phyloP scores from a whole-genome alignment of 2,113 vertebrate genomes.

The Capreolus pygargus region DNA sequence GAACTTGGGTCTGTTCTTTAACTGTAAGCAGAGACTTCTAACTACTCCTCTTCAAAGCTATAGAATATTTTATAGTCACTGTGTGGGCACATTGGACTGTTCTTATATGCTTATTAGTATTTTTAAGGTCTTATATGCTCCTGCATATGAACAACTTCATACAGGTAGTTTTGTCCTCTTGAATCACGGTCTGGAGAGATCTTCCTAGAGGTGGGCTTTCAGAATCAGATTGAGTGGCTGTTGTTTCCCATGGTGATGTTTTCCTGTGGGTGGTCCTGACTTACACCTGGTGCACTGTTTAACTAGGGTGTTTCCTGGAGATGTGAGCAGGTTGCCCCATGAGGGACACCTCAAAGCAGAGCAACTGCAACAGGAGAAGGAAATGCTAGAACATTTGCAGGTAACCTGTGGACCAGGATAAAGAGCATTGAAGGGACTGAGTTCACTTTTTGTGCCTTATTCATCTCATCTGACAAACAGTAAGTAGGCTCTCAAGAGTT shows the following conservation, averaged over 20 bases:
- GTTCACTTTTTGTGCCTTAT: not conserved
- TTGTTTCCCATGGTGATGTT: not conserved
- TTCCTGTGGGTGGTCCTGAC: not conserved
- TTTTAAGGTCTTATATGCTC: not conserved
- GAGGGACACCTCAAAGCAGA: no score
- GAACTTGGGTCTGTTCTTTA: not conserved
- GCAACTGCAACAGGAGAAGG: not conserved
- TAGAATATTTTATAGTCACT: not conserved
- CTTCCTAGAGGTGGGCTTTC: not conserved
- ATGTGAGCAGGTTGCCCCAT: accelerated
- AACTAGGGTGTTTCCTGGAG: not conserved
- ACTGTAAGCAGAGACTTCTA: not conserved
- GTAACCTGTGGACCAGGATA: not conserved
- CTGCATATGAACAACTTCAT: not conserved
- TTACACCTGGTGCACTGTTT: accelerated
- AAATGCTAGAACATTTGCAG: not conserved
- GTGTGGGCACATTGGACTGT: not conserved
- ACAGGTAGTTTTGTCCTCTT: not conserved
- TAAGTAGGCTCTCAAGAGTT: not conserved
- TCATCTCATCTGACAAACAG: not conserved
- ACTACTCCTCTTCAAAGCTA: not conserved
- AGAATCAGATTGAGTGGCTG: not conserved
- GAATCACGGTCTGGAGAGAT: not conserved
- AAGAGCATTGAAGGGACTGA: not conserved
- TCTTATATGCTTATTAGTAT: not conserved